These are phyloP conservation scores for Cryptus viduatorius DNA, from an alignment of 2,888 invertebrate genomes.

Conservation along the genomic window DNA sequence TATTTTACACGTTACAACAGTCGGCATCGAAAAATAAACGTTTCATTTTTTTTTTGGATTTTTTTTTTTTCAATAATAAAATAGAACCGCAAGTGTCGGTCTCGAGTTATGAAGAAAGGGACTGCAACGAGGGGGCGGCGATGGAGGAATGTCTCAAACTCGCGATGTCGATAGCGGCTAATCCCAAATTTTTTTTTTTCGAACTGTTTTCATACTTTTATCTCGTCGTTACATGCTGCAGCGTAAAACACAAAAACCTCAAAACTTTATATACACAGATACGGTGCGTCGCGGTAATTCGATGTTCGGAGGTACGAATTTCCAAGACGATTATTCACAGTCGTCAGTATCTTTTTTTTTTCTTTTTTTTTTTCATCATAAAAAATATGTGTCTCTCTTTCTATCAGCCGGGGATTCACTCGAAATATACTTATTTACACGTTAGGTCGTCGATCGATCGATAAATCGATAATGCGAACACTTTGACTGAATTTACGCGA, in stretches of 20 bases:
- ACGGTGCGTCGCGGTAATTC: slow-evolving; percentile 23
- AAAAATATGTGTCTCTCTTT: slow-evolving; percentile 50
- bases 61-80: slow-evolving; percentile 34
- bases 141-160: slow-evolving; percentile 12
- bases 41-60: slow-evolving; percentile 33
- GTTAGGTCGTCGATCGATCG: slow-evolving; percentile 16
- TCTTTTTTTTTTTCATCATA: slow-evolving; percentile 62
- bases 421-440: slow-evolving; percentile 52
- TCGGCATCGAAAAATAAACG: slow-evolving; percentile 77
- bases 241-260: neutral
- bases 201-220: no score
- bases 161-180: neutral
- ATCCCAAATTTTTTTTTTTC: neutral
- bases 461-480: neutral
- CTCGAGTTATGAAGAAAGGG: neutral
- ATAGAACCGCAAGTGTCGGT: slow-evolving; percentile 25
- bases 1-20: slow-evolving; percentile 79
- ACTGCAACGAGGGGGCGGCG: neutral
- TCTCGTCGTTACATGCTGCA: neutral
- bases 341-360: neutral
- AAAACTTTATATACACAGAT: slow-evolving; percentile 46
- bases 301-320: slow-evolving; percentile 45
- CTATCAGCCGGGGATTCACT: slow-evolving; percentile 11
- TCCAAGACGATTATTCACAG: slow-evolving; percentile 47
- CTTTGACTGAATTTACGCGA: slow-evolving; percentile 40